These are phyloP conservation scores for Ptychochromis oligacanthus DNA, from an alignment of 2,113 vertebrate genomes.

Conservation along the genomic window DNA sequence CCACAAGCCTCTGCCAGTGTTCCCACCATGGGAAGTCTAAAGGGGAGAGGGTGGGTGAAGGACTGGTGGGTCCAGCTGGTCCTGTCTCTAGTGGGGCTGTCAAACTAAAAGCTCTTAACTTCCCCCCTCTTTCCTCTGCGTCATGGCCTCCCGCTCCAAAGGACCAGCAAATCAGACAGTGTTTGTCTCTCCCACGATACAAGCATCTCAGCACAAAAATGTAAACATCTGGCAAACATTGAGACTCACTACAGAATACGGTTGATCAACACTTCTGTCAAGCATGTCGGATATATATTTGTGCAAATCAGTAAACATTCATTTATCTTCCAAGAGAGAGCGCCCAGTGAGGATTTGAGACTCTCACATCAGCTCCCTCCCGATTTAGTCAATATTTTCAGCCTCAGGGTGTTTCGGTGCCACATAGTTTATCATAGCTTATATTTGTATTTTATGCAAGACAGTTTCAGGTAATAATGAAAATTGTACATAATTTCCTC, in stretches of 20 bases:
- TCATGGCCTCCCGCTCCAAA: slow-evolving; percentile 50
- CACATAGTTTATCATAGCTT: not conserved
- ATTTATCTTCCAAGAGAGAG: not conserved
- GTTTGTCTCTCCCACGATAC: slow-evolving; percentile 69
- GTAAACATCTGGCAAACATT: slow-evolving; percentile 83
- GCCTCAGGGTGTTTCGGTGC: not conserved
- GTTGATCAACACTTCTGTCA: slow-evolving; percentile 44
- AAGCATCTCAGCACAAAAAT: slow-evolving; percentile 75
- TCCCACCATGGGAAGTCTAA: slow-evolving; percentile 62
- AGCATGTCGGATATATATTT: not conserved
- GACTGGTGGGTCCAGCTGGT: slow-evolving; percentile 66
- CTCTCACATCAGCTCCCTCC: not conserved
- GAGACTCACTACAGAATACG: slow-evolving; percentile 59
- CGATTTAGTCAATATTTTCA: slow-evolving; percentile 12
- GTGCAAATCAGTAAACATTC: not conserved
- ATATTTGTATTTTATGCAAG: not conserved
- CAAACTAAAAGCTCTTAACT: slow-evolving; percentile 45
- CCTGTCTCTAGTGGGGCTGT: slow-evolving; percentile 56
- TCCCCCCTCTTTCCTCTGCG: slow-evolving; percentile 50
- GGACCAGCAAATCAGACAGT: slow-evolving; percentile 54
- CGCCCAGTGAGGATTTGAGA: not conserved
- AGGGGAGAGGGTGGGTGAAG: slow-evolving; percentile 38
- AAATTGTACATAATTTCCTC: not conserved
- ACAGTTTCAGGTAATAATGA: not conserved
- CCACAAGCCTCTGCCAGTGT: slow-evolving; percentile 56